Evolutionary conservation across 1,140 invertebrate genomes (phyloP).

Genomic region (Bombus pascuorum): DNA sequence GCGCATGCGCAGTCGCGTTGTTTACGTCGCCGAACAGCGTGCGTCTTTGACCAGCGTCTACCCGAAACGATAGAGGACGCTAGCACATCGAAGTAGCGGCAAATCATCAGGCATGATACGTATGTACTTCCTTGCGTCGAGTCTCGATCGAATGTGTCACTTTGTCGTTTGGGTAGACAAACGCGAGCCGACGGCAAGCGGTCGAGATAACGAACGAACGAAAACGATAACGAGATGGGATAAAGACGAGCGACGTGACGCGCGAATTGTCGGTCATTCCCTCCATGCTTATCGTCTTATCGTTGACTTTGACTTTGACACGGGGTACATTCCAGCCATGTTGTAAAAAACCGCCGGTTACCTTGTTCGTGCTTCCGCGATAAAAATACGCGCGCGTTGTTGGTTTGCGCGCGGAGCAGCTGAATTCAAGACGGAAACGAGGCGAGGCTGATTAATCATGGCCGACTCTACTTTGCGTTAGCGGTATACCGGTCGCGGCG

Average conservation of each 20-base stretch:
- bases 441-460: slow-evolving; percentile 39
- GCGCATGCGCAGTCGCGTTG: slow-evolving; percentile 76
- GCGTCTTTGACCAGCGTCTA: slow-evolving; percentile 42
- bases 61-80: slow-evolving; percentile 56
- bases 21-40: slow-evolving; percentile 77
- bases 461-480: slow-evolving; percentile 21
- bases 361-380: slow-evolving; percentile 18
- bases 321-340: slow-evolving; percentile 15
- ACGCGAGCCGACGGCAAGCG: not conserved
- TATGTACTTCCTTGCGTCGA: not conserved
- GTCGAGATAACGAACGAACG: slow-evolving; percentile 17
- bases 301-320: slow-evolving; percentile 59
- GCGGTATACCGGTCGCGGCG: not conserved
- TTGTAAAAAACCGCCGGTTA: slow-evolving; percentile 39
- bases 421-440: slow-evolving; percentile 15
- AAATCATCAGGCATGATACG: not conserved
- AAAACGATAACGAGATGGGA: slow-evolving; percentile 9
- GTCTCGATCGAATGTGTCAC: not conserved
- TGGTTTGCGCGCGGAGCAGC: not conserved
- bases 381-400: not conserved
- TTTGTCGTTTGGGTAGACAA: not conserved
- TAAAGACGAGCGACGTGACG: slow-evolving; percentile 5
- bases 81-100: slow-evolving; percentile 28
- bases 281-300: slow-evolving; percentile 47
- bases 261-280: slow-evolving; percentile 41